A percentile compares a stretch with the other conserved stretches of the same genome.
These are phyloP conservation scores for Zapornia atra DNA, from an alignment of 2,113 vertebrate genomes.

Conservation along the genomic window DNA sequence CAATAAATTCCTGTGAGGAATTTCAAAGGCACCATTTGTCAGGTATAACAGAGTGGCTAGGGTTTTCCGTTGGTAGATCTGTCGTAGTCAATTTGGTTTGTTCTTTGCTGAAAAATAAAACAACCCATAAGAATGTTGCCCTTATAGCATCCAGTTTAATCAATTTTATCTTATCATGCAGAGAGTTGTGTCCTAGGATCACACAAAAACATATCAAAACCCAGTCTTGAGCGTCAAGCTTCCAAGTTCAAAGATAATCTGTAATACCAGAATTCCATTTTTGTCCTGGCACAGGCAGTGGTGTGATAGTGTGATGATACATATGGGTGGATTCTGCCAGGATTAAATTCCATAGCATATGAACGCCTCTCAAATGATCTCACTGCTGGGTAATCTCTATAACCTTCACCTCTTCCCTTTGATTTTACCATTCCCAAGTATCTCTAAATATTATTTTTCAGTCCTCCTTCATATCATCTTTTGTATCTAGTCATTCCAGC, in stretches of 20 bases:
- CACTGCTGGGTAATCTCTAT: background rate
- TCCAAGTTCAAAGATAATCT: background rate
- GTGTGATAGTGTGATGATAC: background rate
- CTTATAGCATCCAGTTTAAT: slow-evolving; percentile 6
- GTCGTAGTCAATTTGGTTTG: background rate
- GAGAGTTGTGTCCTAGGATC: background rate
- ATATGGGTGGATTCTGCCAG: background rate
- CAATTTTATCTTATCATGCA: background rate
- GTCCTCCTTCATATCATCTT: background rate
- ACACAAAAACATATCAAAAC: background rate
- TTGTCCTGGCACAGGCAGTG: background rate
- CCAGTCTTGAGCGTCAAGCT: background rate
- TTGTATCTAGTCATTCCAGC: background rate
- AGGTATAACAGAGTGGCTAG: background rate
- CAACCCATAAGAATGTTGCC: background rate
- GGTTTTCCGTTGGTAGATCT: background rate
- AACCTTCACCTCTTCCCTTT: background rate
- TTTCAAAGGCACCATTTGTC: background rate
- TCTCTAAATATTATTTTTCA: background rate
- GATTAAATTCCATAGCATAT: background rate
- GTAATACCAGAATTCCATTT: slow-evolving; percentile 4
- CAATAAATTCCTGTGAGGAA: background rate
- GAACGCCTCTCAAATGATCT: background rate
- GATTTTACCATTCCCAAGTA: background rate
- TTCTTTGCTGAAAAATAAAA: background rate